Evolutionary conservation across 2,113 vertebrate genomes (phyloP), one percentile per base, ranked within the genome.

Genomic region (Chlorocebus sabaeus): DNA sequence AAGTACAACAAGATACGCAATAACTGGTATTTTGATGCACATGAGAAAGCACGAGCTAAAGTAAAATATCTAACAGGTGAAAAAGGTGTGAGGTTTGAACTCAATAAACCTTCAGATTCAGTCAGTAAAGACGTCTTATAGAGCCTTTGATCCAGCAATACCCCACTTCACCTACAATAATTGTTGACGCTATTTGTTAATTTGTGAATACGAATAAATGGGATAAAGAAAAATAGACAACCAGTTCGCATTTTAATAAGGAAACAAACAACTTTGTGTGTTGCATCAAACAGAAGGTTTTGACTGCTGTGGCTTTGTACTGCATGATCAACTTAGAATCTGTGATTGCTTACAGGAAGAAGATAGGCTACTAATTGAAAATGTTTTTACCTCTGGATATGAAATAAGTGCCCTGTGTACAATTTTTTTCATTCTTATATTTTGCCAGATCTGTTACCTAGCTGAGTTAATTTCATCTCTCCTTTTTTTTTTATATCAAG

Each of bases 11-110:
- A 99, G 99, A 99, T 99, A 99, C 99, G 99, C 99, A 98, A 99
- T 99, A 99, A 99, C 99, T 99, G 99, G 99, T 99, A 99, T 99
- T 99, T 99, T 98, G 99, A 99, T 97, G 99, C 99, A 98, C 99
- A 99, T 95, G 99, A 99, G 98, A 99, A 99, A 98, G 99, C 99
- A 79, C 98, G 99, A 98, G 99, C 99, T 98, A 99, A 99, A 99
- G 99, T 99, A 98, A 99, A 99, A 97, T 99, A 99, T 97, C 98
- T 99, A 98, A 99, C 99, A 98, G 99, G 99, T 98, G 99, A 99
- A 98, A 99, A 99, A 98, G 99, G 99, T 98, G 99, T 99, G 98
- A 99, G 99, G 98, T 99, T 99, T 97, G 99, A 99, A 98, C 99
- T 99, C 92, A 99, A 98, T 98, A 99, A 99, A 99, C 99, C 99